Percentiles rank a stretch among this genome's conserved stretches.
Conservation (phyloP, 2,113 vertebrate genomes). For the Atlantisia rogersi region DNA sequence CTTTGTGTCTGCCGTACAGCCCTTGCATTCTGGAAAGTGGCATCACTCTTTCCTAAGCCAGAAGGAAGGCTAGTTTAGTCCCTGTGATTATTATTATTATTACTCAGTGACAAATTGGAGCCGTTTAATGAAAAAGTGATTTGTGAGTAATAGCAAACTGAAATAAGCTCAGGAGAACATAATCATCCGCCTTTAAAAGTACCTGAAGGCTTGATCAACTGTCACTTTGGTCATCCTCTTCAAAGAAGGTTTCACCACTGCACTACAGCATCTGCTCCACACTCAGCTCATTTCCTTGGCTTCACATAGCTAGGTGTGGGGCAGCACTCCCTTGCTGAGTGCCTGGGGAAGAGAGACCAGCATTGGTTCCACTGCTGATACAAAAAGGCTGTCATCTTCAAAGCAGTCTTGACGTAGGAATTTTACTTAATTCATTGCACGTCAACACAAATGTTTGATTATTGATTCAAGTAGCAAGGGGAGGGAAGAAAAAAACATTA, state of each 20-base stretch:
- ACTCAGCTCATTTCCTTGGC: neutral
- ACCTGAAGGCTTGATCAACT: neutral
- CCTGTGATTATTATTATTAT: neutral
- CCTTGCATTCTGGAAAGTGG: neutral
- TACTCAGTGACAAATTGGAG: neutral
- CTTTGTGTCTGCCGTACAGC: neutral
- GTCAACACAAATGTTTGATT: neutral
- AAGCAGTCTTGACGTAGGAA: neutral
- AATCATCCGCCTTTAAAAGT: neutral
- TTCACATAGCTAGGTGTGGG: fast-evolving
- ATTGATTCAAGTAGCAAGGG: neutral
- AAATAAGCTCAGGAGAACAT: neutral
- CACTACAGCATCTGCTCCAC: neutral
- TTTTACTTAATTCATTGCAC: neutral
- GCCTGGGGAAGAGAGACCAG: fast-evolving
- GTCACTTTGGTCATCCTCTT: neutral
- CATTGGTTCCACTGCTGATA: neutral
- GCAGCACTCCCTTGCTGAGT: fast-evolving
- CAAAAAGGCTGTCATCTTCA: neutral
- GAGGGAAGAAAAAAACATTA: neutral
- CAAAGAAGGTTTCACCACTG: neutral
- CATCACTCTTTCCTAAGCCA: neutral
- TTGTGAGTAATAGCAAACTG: neutral
- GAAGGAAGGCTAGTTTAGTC: neutral
- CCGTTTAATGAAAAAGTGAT: neutral